Base-by-base conservation (phyloP, 2,888 invertebrate genomes). In the Ormyrus thymus region DNA sequence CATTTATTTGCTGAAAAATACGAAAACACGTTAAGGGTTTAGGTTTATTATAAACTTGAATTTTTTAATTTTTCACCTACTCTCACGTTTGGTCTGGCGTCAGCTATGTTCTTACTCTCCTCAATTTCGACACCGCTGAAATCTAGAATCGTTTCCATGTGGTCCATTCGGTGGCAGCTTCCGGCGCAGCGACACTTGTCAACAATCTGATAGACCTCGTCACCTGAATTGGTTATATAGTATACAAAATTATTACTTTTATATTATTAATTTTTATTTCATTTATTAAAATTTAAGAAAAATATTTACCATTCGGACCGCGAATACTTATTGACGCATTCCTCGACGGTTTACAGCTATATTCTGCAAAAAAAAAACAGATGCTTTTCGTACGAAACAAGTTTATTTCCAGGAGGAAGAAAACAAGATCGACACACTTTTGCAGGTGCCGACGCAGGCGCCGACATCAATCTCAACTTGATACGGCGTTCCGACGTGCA, bases 121-220 rank as follows among this genome's bases (percentile, higher is more conserved):
- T 84, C 86, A 13, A 89, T 86, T 81, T 86, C 86, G 8, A 89
- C 85, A 76, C 87, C 85, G 62, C 89, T 88, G 81, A 90, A 91
- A 84, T 91, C 91, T 75, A 90, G 86, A n/a, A 91, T 88, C 29
- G 90, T 90, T 82, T 91, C 90, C 80, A 89, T 88, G 71, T 88
- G 87, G 73, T 90, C 87, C 86, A 90, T 88, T 73, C 90, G 86
- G 82, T 90, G 90, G 81, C 91, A 91, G 66, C 86, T 84, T 5
- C 86, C 86, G 13, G 87, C 88, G 75, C 91, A 91, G n/a, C 87
- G 86, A 79, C 91, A 91, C 82, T 88, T 89, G 55, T 90, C 90
- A 50, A 91, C 90, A 15, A 90, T 87, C 75, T 88, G 87, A 80
- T 91, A 85, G 15, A 89, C 84, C 83, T 89, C 89, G 77, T 88